phyloP scores from a whole-genome alignment of 2,888 invertebrate species.

The Standfussiana lucernea region DNA sequence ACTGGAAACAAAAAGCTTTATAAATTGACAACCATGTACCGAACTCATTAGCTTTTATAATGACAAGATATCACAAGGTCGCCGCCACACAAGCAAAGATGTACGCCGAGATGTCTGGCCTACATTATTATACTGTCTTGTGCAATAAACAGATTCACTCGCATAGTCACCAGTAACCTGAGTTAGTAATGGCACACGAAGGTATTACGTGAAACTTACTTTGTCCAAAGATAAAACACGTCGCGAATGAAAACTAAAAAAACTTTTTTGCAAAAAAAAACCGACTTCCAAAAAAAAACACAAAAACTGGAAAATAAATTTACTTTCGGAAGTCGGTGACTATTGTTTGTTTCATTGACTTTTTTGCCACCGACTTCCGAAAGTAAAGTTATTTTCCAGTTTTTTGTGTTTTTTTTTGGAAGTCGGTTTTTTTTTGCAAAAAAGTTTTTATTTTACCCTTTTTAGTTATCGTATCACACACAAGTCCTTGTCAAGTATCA shows the following conservation, averaged over 20 bases:
- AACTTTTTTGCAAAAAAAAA: too few species aligned
- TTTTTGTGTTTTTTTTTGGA: too few species aligned
- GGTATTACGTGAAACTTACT: conserved; percentile 51
- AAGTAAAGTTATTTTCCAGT: too few species aligned
- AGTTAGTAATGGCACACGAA: conserved; percentile 36
- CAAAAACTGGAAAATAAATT: too few species aligned
- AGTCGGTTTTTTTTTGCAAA: too few species aligned
- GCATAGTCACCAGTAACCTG: conserved; percentile 46
- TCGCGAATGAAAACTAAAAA: conserved; percentile 40
- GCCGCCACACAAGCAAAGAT: conserved; percentile 67
- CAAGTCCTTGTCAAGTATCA: too few species aligned
- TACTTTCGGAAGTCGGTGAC: too few species aligned
- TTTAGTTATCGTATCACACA: too few species aligned
- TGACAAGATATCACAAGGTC: conserved; percentile 66
- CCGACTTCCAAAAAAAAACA: too few species aligned
- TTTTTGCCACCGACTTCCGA: too few species aligned
- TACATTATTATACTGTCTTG: conserved; percentile 73
- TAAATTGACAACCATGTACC: conserved; percentile 36
- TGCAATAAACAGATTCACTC: conserved; percentile 66
- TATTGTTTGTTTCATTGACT: too few species aligned
- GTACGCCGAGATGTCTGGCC: conserved; percentile 74
- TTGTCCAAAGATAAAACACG: conserved; percentile 39
- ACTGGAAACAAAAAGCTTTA: conserved; percentile 37
- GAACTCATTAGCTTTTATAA: conserved; percentile 72
- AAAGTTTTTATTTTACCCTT: too few species aligned